Evolutionary conservation across 1,140 invertebrate genomes (phyloP).

Genomic region (Antheraea pernyi): DNA sequence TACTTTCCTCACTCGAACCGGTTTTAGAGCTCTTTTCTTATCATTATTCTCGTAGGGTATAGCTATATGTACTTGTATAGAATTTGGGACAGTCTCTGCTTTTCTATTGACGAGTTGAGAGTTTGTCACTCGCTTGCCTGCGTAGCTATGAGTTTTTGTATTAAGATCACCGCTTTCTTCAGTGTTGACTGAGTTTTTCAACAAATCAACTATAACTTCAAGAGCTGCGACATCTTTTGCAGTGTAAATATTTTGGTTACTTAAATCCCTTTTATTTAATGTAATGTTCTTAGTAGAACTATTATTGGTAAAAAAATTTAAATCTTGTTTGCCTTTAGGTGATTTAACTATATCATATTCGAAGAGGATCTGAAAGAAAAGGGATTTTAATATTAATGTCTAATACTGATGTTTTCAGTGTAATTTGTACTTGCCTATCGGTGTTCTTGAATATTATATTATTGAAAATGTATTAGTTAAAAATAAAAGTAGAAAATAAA

Average conservation of each 20-base stretch:
- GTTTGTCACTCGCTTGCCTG: not conserved
- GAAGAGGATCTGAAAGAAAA: not conserved
- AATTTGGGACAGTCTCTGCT: constrained; percentile 21
- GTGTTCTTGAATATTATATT: no score
- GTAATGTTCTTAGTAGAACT: not conserved
- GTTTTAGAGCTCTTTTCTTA: constrained; percentile 37
- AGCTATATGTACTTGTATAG: constrained; percentile 52
- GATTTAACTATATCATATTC: not conserved
- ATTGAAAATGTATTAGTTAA: no score
- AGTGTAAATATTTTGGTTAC: constrained; percentile 29
- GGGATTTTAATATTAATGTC: not conserved
- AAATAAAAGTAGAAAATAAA: no score
- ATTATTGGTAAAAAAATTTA: not conserved
- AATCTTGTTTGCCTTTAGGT: not conserved
- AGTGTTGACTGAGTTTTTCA: constrained; percentile 29
- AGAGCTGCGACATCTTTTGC: constrained; percentile 51
- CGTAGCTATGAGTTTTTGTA: not conserved
- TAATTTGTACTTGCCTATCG: no score
- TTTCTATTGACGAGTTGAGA: not conserved
- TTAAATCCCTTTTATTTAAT: not conserved
- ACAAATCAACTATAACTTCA: constrained; percentile 53
- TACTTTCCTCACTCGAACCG: constrained; percentile 36
- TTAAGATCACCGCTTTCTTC: constrained; percentile 14
- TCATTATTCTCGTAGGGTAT: constrained; percentile 33
- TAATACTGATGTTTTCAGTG: not conserved